Base-by-base conservation (phyloP, 2,113 vertebrate genomes). In the Chaetura pelagica region DNA sequence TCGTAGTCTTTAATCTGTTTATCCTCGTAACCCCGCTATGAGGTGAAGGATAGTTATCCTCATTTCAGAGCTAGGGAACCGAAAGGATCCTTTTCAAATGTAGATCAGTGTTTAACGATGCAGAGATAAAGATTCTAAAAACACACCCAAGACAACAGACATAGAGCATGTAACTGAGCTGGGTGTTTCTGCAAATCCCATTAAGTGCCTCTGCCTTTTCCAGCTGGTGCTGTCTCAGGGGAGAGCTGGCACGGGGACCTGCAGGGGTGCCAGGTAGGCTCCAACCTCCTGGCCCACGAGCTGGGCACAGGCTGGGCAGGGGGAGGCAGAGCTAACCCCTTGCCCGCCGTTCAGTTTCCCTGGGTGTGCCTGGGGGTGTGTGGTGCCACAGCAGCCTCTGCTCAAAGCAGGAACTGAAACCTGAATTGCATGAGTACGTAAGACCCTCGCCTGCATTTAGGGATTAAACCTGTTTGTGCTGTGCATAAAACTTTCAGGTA, bases 121-220 rank as follows among this genome's bases (percentile, higher is more conserved):
- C 96, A 93, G 95, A 96, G 96, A 96, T 96, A 96, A 97, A 96
- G 96, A 95, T 96, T 97, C 91, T 81, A 75, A 94, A 97, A 96
- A 94, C 95, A 91, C 0, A 16, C 84, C 71, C 1, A 29, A 93
- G 93, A 93, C 92, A 93, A 63, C 88, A 94, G 85, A 67, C 63
- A 0, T 52, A 35, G 8, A 10, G 51, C 16, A 15, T 81, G 93
- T 94, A 94, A 89, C 94, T 22, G 91, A 94, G 93, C 91, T 68
- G 79, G 35, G 46, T 81, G 83, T 86, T 94, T 84, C 89, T 89
- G 73, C 93, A 96, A 92, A 97, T 94, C 89, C 61, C 64, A 92
- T 93, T 96, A 94, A 89, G 57, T 2, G 6, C 69, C 91, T 94
- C 80, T 89, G 93, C n/a, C 80, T 84, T 92, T 93, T 78, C 77